A percentile compares a stretch with the other conserved stretches of the same genome.
Evolutionary conservation across 2,888 invertebrate species (phyloP).

Genomic region (Sinelater perroti): DNA sequence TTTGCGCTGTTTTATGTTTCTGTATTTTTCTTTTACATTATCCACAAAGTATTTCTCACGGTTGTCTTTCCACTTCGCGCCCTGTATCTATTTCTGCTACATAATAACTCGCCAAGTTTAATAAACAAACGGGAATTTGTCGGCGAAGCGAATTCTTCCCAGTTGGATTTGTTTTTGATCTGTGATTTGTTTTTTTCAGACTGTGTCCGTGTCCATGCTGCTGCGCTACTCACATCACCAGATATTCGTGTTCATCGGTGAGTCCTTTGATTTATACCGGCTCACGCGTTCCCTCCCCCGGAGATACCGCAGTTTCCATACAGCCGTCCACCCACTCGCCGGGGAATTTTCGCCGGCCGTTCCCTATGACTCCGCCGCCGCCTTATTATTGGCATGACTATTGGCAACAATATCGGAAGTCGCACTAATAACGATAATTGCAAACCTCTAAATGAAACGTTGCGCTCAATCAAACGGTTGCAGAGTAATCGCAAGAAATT

Average conservation of each 20-base stretch:
- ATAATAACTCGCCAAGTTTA: too few species aligned
- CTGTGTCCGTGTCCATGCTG: constrained; percentile 97
- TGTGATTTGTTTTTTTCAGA: constrained; percentile 78
- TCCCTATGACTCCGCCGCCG: constrained; percentile 4
- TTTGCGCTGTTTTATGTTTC: too few species aligned
- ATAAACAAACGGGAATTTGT: constrained; percentile 21
- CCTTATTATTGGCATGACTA: too few species aligned
- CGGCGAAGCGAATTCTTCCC: constrained; percentile 19
- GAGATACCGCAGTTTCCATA: constrained; percentile 39
- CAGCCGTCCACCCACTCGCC: constrained; percentile 16
- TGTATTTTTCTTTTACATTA: too few species aligned
- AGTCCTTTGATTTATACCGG: constrained; percentile 61
- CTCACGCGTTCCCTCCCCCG: constrained; percentile 45
- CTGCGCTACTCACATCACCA: constrained; percentile 99
- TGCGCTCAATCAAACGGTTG: too few species aligned
- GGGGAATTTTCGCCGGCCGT: constrained; percentile 23
- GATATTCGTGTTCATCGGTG: constrained; percentile 98
- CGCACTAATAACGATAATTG: too few species aligned
- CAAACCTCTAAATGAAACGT: too few species aligned
- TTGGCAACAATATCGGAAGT: too few species aligned
- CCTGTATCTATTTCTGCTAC: too few species aligned
- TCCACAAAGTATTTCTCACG: too few species aligned
- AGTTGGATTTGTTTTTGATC: constrained; percentile 47
- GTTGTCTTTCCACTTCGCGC: too few species aligned
- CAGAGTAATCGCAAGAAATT: too few species aligned